Percentiles rank a stretch among this genome's conserved stretches.
Conservation (phyloP, 2,113 vertebrate genomes). For the Marcusenius ussheri region DNA sequence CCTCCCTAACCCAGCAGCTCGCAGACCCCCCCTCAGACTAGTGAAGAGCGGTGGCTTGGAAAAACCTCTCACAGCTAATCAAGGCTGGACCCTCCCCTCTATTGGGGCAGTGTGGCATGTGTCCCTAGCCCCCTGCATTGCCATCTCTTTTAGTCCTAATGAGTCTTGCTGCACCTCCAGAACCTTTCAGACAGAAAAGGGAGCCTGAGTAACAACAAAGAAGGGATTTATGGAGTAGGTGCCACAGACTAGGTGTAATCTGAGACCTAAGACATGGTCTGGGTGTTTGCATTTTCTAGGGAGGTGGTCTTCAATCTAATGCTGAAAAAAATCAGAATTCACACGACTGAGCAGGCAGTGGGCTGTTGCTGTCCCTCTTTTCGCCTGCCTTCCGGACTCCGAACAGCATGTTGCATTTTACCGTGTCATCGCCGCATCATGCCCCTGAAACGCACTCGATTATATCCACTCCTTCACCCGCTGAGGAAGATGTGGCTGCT, state of each 20-base stretch:
- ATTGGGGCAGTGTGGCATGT: conserved; percentile 27
- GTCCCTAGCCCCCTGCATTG: conserved; percentile 26
- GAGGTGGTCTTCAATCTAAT: not conserved
- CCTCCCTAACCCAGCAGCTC: conserved; percentile 21
- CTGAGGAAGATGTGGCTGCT: not conserved
- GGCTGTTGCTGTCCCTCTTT: not conserved
- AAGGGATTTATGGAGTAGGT: not conserved
- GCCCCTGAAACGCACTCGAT: not conserved
- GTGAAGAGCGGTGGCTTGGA: conserved; percentile 21
- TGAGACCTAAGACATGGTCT: not conserved
- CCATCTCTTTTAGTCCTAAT: not conserved
- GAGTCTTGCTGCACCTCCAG: not conserved
- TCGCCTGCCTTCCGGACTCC: not conserved
- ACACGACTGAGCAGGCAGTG: not conserved
- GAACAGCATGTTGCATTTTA: not conserved
- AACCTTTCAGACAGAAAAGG: not conserved
- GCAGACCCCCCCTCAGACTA: conserved; percentile 10
- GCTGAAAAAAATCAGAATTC: not conserved
- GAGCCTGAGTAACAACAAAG: not conserved
- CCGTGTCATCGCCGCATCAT: not conserved
- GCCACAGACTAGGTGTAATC: not conserved
- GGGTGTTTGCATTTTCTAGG: not conserved
- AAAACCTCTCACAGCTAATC: conserved; percentile 39
- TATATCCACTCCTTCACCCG: not conserved
- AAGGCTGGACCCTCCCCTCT: conserved; percentile 29